Evolutionary conservation across 2,888 invertebrate genomes (phyloP), one percentile per base, ranked within the genome.

Genomic region (Dromius quadrimaculatus): DNA sequence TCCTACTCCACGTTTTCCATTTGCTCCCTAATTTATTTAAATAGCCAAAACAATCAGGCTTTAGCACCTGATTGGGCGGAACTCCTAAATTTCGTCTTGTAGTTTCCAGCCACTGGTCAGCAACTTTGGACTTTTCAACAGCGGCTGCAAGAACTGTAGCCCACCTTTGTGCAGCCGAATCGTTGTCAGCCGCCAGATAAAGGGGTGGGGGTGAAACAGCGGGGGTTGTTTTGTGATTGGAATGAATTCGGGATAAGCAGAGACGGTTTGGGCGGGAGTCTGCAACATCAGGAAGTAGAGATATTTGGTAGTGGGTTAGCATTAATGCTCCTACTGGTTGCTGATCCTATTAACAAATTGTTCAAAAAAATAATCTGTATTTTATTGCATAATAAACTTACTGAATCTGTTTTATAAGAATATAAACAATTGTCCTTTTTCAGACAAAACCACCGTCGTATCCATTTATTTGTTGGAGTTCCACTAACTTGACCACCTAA

Each of bases 31-130:
- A 86, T 83, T 96, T 96, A 83, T 91, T 89, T 71, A 97, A 87
- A 82, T 93, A 93, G n/a, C 97, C 97, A 79, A 92, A 93, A 83
- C 97, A 97, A 80, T 97, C 97, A 0, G 96, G 93, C 71, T 92
- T 86, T 11, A 89, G 87, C 72, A 97, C 91, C 34, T 89, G 89
- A 61, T 89, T 88, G 0, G 94, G 92, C n/a, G 94, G 90, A 62
- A 94, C 84, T 73, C 91, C 90, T 78, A 95, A 88, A 81, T 93
- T 92, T 73, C 92, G 87, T 80, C 93, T 89, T 19, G 93, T 92
- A 11, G 89, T 87, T 74, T 91, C 91, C 76, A 93, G 81, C 89
- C 92, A 92, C 34, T 89, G 85, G 78, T 89, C 89, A 6, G 79
- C 78, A 13, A 78, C 75, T 72, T 79, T 78, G 62, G 78, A 79